These are phyloP conservation scores for Dermatemys mawii DNA, from an alignment of 2,113 vertebrate species.

Conservation along the genomic window DNA sequence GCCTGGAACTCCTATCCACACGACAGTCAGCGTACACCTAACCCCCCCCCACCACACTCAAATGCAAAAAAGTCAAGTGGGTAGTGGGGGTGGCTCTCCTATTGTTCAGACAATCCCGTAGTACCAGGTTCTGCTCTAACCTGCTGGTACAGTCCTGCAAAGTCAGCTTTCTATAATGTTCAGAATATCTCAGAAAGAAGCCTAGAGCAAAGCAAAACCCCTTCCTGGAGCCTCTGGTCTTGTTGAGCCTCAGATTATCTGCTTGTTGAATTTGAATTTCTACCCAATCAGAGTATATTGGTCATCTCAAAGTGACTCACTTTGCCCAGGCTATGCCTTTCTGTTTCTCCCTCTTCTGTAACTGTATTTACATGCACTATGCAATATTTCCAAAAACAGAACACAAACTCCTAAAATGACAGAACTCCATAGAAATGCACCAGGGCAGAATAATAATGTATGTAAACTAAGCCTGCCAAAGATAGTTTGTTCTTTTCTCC, in stretches of 20 bases:
- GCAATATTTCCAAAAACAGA: background rate
- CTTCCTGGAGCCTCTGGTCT: background rate
- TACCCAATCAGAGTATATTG: background rate
- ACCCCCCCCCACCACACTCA: fast-evolving
- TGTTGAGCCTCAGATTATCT: background rate
- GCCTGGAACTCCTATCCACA: background rate
- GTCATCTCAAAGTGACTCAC: background rate
- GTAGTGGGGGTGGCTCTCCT: background rate
- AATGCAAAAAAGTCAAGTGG: background rate
- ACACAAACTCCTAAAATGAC: background rate
- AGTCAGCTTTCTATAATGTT: fast-evolving
- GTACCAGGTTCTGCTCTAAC: background rate
- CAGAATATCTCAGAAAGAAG: background rate
- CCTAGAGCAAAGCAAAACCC: background rate
- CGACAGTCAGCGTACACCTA: background rate
- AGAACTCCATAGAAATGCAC: background rate
- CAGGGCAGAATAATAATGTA: background rate
- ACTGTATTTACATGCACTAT: fast-evolving
- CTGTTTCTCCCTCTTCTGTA: background rate
- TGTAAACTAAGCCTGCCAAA: conserved; percentile 26
- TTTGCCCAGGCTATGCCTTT: background rate
- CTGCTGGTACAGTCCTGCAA: background rate
- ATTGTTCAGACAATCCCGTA: background rate
- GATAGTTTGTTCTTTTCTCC: background rate
- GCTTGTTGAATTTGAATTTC: background rate